Percentiles rank a stretch among this genome's conserved stretches.
Conservation (phyloP, 1,140 invertebrate species). For the Drosophila gunungcola region DNA sequence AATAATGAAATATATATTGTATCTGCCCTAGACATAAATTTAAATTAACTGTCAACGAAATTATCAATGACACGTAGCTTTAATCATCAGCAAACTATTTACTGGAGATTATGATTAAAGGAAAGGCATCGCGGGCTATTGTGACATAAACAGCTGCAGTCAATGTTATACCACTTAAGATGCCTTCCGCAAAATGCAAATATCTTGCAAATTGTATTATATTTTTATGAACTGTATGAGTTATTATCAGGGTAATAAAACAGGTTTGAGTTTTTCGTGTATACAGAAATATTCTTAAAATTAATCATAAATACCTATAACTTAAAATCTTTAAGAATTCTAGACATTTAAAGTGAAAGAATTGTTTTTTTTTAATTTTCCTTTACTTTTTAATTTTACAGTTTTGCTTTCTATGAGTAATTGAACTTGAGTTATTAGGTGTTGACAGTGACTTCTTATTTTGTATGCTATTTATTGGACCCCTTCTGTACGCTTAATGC, state of each 20-base stretch:
- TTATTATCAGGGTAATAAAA: no score
- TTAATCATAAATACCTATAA: no score
- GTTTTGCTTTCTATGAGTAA: not conserved
- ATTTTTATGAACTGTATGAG: no score
- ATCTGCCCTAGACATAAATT: constrained; percentile 78
- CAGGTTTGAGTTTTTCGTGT: no score
- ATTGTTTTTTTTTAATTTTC: not conserved
- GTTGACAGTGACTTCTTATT: not conserved
- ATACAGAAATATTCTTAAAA: no score
- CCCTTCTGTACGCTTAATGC: constrained; percentile 19
- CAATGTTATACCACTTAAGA: not conserved
- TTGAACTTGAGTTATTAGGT: not conserved
- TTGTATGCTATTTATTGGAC: not conserved
- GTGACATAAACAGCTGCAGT: not conserved
- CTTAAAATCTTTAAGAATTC: no score
- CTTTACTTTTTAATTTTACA: not conserved
- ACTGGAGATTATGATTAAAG: constrained; percentile 27
- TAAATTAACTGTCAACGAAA: constrained; percentile 74
- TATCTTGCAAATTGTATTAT: no score
- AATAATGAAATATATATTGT: constrained; percentile 65
- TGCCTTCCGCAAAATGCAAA: no score
- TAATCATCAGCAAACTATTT: constrained; percentile 50
- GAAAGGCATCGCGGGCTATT: constrained; percentile 3
- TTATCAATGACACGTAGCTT: constrained; percentile 64
- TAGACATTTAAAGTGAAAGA: no score